Evolutionary conservation across 2,113 vertebrate species (phyloP).

Genomic region (Thamnophis sirtalis): DNA sequence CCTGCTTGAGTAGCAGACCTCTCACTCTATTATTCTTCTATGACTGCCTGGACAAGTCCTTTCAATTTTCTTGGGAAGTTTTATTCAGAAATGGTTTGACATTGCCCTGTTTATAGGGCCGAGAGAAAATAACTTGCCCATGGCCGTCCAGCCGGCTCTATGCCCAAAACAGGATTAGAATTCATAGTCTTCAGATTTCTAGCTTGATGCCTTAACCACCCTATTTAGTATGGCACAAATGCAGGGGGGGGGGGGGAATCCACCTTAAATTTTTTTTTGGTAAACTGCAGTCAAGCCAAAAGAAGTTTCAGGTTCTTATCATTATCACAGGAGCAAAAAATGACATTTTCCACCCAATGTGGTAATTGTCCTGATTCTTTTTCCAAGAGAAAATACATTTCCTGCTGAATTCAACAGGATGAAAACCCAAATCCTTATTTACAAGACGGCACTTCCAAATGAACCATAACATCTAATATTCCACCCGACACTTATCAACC

Average conservation of each 20-base stretch:
- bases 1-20: neutral
- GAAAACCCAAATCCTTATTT: neutral
- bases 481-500: neutral
- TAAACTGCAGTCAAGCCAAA: neutral
- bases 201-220: neutral
- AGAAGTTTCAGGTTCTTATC: neutral
- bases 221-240: neutral
- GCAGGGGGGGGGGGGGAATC: neutral
- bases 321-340: neutral
- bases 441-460: neutral
- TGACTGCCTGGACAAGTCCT: neutral
- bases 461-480: neutral
- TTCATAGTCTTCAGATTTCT: neutral
- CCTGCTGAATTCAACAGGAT: neutral
- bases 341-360: neutral
- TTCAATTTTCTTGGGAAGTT: neutral
- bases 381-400: neutral
- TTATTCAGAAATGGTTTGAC: neutral
- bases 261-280: neutral
- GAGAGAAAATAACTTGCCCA: neutral
- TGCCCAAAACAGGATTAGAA: neutral
- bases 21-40: neutral
- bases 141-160: neutral
- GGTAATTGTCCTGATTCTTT: neutral
- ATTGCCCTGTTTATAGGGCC: neutral